Base-by-base conservation (phyloP, 92 coral and sea anemone species). In the Epizoanthus stellaris region DNA sequence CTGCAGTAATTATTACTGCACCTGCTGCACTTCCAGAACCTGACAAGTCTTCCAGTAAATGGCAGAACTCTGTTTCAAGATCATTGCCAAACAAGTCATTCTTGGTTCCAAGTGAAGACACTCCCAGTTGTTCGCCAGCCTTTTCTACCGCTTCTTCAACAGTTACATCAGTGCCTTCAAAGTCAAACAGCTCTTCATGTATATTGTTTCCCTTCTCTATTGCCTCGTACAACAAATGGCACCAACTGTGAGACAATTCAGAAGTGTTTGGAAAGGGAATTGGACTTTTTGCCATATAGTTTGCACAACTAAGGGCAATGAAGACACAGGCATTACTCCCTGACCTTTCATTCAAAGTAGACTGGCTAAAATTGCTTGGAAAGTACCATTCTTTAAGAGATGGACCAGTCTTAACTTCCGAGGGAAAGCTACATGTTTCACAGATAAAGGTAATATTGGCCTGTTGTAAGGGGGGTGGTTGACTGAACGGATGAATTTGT, bases 261-360 rank as follows among this genome's bases (percentile, higher is more conserved):
- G 59, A 60, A 23, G 74, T 87, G 45, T 42, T 3, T 6, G 93
- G 93, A 82, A 90, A 90, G 16, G 84, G 60, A 10, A 90, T 19
- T 3, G 67, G 16, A 2, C 38, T 25, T 13, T 63, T 1, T 36
- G 47, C 61, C 3, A 88, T 56, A 3, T 87, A 70, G 20, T 77
- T 58, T 9, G 91, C 93, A 84, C 72, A 77, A 39, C 69, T 14
- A 1, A 90, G 80, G 0, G 93, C 91, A n/a, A 87, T 84, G 34
- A 90, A 90, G 34, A 71, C 81, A 66, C 89, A 90, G 5, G 91
- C 93, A 67, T 90, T 87, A 23, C 93, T 90, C 15, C 93, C 93
- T 3, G 7, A 58, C 39, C 90, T 68, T 25, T 77, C 90, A 15
- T 79, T 76, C 19, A 90, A 77, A 52, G 85, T 74, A 17, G 93